Percentiles rank a stretch among this genome's conserved stretches.
Evolutionary conservation across 2,797 vertebrate genomes (phyloP).

Genomic region (Falco biarmicus): DNA sequence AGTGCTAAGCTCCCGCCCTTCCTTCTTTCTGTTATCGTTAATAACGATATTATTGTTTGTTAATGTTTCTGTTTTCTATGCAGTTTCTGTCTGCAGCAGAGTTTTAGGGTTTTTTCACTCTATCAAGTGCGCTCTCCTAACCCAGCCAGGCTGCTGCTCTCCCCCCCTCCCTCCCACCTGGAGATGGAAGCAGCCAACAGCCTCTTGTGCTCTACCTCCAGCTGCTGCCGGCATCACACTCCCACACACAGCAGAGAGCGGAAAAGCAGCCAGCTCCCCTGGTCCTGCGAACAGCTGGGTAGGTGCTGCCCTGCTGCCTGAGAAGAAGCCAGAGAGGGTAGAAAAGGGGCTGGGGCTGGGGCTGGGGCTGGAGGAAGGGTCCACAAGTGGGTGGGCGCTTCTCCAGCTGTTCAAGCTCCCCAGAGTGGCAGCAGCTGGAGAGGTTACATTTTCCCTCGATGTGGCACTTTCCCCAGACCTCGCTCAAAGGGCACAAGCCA

Average conservation of each 20-base stretch:
- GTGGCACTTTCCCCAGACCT: background rate
- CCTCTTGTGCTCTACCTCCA: background rate
- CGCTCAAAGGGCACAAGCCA: background rate
- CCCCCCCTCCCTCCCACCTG: background rate
- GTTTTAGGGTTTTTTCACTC: no score
- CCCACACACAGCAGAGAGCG: background rate
- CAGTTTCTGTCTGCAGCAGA: no score
- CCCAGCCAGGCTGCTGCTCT: background rate
- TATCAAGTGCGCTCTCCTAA: background rate
- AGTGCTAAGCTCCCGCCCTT: no score
- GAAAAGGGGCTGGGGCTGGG: background rate
- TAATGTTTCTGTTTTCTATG: no score
- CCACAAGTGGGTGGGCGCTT: background rate
- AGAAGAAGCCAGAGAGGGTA: background rate
- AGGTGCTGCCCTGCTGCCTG: background rate
- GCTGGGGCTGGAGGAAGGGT: background rate
- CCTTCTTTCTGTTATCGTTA: no score
- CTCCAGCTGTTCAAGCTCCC: background rate
- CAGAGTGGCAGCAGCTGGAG: background rate
- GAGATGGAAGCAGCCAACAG: background rate
- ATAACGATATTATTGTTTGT: no score
- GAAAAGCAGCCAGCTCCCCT: background rate
- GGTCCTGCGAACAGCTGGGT: background rate
- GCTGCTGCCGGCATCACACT: background rate
- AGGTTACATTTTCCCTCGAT: background rate